Evolutionary conservation across 2,797 vertebrate genomes (phyloP).

Genomic region (Xyrichtys novacula): DNA sequence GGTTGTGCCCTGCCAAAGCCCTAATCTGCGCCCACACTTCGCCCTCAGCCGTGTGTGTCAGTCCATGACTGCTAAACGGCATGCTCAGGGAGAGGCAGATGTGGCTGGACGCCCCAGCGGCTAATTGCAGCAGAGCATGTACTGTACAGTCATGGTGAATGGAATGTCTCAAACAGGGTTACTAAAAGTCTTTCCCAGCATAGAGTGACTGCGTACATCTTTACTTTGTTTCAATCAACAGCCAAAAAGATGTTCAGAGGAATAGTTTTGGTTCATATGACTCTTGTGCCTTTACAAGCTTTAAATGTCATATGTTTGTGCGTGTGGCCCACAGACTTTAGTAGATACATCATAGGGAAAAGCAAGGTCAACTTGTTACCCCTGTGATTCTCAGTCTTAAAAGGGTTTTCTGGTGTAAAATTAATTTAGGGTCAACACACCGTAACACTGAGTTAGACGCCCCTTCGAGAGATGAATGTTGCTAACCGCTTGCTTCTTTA

Average conservation of each 20-base stretch:
- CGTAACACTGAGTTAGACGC: too few relatives aligned
- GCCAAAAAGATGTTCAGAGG: too few relatives aligned
- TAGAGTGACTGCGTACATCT: not conserved
- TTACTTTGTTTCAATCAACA: constrained; percentile 5
- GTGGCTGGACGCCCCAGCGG: not conserved
- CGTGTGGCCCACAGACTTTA: not conserved
- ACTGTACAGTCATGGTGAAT: not conserved
- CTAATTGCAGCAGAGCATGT: not conserved
- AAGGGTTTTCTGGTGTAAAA: too few relatives aligned
- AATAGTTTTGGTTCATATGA: too few relatives aligned
- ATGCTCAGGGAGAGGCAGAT: constrained; percentile 15
- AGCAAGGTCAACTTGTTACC: too few relatives aligned
- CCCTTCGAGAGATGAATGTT: too few relatives aligned
- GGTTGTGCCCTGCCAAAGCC: constrained; percentile 52
- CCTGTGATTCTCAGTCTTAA: too few relatives aligned
- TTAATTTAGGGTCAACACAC: too few relatives aligned
- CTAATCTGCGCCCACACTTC: constrained; percentile 47
- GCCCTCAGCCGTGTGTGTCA: constrained; percentile 38
- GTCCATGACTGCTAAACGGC: constrained; percentile 59
- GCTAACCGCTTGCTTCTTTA: too few relatives aligned
- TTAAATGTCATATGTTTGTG: too few relatives aligned
- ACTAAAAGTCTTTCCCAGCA: too few relatives aligned
- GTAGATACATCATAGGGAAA: not conserved
- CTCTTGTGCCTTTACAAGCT: too few relatives aligned
- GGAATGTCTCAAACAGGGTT: not conserved